Evolutionary conservation across 2,888 invertebrate genomes (phyloP), one percentile per base, ranked within the genome.

Genomic region (Leptopilina drosophilae): DNA sequence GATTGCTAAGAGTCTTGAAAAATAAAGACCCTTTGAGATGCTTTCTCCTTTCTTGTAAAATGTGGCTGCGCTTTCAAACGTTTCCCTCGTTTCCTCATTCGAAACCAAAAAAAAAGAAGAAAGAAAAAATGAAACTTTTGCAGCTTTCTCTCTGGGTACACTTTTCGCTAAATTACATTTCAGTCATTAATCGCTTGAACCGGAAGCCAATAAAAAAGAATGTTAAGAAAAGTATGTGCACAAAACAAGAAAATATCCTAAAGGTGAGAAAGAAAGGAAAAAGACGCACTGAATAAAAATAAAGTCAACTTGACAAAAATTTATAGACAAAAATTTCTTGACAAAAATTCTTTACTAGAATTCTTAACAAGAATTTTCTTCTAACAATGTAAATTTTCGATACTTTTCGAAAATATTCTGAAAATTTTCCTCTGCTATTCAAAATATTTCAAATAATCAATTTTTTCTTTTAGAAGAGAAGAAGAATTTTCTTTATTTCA

Each of bases 131-230:
- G 42, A 42, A 42, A 42, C 42, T 42, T 33, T 56, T 73, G 33
- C 7, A 69, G 56, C n/a, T 7, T 53, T 49, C 49, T 49, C 49
- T 33, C 53, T 40, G 56, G 33, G 73, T 56, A 73, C 11, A 73
- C 53, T 56, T 73, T 56, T 56, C 56, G 56, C 56, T 56, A 73
- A 73, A 73, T 73, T 73, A 56, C 73, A 73, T 56, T 73, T 33
- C 53, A 14, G 53, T 73, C 56, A n/a, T 42, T 73, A 56, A 73
- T 73, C 73, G 73, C 73, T 33, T 56, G n/a, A 56, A 73, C 53
- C n/a, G 56, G 33, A 8, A 56, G 33, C n/a, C 8, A 33, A 56
- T n/a, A 33, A 5, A 56, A 56, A 73, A 73, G 46, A 46, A 26
- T 26, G 26, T 14, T 20, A 53, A 56, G 53, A 26, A n/a, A 33